Evolutionary conservation across 2,113 vertebrate species (phyloP), one percentile per base, ranked within the genome.

Genomic region (Lampris incognitus): DNA sequence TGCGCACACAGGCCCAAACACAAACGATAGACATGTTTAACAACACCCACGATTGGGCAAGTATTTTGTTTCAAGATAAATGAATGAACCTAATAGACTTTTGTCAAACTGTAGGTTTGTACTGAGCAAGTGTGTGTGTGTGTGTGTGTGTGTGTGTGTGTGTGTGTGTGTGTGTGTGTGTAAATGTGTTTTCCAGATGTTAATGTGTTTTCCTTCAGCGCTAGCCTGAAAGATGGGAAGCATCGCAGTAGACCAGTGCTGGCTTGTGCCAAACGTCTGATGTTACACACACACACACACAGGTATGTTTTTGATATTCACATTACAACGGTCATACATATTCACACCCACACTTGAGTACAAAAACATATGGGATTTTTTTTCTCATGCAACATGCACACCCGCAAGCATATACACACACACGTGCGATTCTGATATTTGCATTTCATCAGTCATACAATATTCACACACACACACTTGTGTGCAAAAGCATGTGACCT

Each of bases 181-280:
- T 37, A 59, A 50, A 87, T 75, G 66, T 39, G 24, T 71, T 87
- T n/a, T 81, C 84, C 89, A 91, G 86, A 89, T 87, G 84, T 67
- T 24, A 72, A 44, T n/a, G 59, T 37, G 65, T 76, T 85, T 91
- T 89, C 69, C 77, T 86, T 37, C 48, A 36, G 36, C 73, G 40
- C 49, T 60, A 0, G 1, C 52, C 76, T 72, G 66, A 87, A 86
- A 79, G 38, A 49, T 52, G 79, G 46, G 69, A 76, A 88, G 87
- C 58, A 46, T 74, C 52, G 56, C 6, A 66, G 69, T 40, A 52
- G 76, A 70, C 46, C 57, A 62, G 75, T 65, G 66, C 70, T 1
- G 2, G 44, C 52, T 38, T 50, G 56, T 24, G 44, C 46, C 59
- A 69, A 72, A 50, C 56, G 46, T 64, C 77, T 76, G 68, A 84